Evolutionary conservation across 2,113 vertebrate genomes (phyloP).

Genomic region (Heteronetta atricapilla): DNA sequence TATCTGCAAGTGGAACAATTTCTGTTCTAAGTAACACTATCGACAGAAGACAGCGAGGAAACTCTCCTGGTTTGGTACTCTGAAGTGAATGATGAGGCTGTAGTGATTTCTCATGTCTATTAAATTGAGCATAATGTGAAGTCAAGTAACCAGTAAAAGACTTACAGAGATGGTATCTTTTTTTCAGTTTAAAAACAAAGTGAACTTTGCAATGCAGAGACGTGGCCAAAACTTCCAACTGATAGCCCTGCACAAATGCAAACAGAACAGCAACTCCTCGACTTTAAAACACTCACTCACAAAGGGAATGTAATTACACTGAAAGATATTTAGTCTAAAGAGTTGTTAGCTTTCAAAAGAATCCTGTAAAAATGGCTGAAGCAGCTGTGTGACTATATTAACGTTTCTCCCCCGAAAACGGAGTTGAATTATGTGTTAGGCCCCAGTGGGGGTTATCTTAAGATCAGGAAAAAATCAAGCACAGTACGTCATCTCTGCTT

Average conservation of each 20-base stretch:
- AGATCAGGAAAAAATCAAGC: background rate
- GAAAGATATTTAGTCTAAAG: background rate
- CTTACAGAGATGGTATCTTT: background rate
- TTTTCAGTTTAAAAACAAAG: background rate
- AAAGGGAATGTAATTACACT: background rate
- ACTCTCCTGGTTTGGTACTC: background rate
- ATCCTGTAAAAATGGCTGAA: background rate
- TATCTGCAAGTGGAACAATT: background rate
- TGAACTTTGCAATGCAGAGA: background rate
- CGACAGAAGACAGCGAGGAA: background rate
- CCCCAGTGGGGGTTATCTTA: background rate
- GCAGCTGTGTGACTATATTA: background rate
- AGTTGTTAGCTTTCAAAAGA: background rate
- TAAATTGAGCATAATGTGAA: background rate
- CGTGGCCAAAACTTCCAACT: fast-evolving
- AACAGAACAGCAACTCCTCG: background rate
- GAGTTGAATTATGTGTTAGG: background rate
- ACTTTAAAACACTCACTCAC: background rate
- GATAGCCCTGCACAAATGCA: background rate
- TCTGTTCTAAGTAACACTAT: background rate
- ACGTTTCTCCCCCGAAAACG: background rate
- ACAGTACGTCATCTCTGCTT: background rate
- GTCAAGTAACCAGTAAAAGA: background rate
- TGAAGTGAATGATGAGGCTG: background rate
- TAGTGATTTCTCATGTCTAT: background rate